These are phyloP conservation scores for Biston stratarius DNA, from an alignment of 2,888 invertebrate genomes.

Conservation along the genomic window DNA sequence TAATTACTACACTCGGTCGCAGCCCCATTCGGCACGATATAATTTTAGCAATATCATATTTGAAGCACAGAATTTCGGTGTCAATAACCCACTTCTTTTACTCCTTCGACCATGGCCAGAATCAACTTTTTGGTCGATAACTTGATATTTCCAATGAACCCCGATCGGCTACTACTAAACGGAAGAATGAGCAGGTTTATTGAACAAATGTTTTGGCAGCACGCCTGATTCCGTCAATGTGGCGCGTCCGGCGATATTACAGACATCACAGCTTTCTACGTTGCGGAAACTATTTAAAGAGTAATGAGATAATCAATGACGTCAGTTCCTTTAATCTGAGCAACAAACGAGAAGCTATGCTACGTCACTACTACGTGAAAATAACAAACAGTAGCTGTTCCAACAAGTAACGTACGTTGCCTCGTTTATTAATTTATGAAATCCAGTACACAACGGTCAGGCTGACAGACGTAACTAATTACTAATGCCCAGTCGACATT, in stretches of 20 bases:
- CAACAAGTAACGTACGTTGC: too few relatives aligned
- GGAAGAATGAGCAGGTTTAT: conserved; percentile 10
- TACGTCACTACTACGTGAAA: too few relatives aligned
- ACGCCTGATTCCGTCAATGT: conserved; percentile 8
- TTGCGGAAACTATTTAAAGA: conserved; percentile 21
- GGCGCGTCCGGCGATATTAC: conserved; percentile 11
- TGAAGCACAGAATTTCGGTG: background rate
- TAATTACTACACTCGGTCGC: too few relatives aligned
- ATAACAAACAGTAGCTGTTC: too few relatives aligned
- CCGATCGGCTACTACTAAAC: conserved; percentile 8
- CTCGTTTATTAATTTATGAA: too few relatives aligned
- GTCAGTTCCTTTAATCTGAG: conserved; percentile 15
- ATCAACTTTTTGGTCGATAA: background rate
- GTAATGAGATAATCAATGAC: background rate
- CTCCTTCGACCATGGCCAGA: background rate
- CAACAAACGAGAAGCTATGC: too few relatives aligned
- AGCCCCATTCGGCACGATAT: too few relatives aligned
- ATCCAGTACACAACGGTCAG: too few relatives aligned
- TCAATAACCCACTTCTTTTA: background rate
- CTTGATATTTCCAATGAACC: background rate
- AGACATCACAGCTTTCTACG: conserved; percentile 13
- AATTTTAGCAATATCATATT: background rate
- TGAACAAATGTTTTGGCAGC: conserved; percentile 19
- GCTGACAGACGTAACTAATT: too few relatives aligned
- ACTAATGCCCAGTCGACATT: too few relatives aligned